Conservation (phyloP, 2,113 vertebrate genomes). For the Thinocorus orbignyianus region DNA sequence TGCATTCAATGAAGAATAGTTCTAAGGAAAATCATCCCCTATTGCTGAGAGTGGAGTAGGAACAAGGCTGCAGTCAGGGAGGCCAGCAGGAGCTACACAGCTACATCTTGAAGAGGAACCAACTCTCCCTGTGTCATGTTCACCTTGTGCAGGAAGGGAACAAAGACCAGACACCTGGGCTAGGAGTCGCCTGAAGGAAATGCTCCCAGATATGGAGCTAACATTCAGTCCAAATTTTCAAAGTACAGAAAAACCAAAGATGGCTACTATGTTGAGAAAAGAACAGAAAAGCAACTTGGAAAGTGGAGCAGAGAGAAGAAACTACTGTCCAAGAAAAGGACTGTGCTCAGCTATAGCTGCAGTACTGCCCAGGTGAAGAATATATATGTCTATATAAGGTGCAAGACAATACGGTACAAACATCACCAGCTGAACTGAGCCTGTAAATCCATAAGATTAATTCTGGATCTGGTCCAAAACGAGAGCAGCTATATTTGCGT, state of each 20-base stretch:
- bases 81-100: background rate
- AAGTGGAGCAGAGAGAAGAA: background rate
- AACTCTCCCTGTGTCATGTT: background rate
- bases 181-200: background rate
- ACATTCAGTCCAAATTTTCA: background rate
- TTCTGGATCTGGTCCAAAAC: background rate
- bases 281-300: background rate
- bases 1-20: background rate
- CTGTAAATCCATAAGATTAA: background rate
- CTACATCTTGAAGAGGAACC: background rate
- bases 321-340: background rate
- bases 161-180: background rate
- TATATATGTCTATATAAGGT: too few relatives aligned
- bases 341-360: background rate
- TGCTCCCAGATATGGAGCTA: background rate
- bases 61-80: background rate
- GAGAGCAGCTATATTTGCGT: background rate
- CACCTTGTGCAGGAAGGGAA: background rate
- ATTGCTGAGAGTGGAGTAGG: background rate
- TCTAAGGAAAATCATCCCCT: background rate
- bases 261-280: background rate
- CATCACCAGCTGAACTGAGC: background rate
- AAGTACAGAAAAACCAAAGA: background rate
- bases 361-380: background rate
- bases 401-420: background rate